Percentiles rank a stretch among this genome's conserved stretches.
These are phyloP conservation scores for Danio tinwini DNA, from an alignment of 2,797 vertebrate species.

Conservation along the genomic window DNA sequence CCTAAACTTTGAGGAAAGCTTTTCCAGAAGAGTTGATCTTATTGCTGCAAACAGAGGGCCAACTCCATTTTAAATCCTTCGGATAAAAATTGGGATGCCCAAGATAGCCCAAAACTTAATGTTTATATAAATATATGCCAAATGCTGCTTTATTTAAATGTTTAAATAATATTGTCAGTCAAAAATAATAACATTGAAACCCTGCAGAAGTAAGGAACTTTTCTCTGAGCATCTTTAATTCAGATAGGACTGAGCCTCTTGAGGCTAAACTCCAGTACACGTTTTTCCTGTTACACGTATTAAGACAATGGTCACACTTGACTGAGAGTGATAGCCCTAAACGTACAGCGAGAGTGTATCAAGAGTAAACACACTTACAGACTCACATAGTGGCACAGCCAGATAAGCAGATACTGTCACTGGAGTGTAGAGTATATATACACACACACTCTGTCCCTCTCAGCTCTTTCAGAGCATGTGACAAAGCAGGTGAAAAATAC, in stretches of 20 bases:
- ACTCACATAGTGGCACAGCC: conserved; percentile 11
- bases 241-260: neutral
- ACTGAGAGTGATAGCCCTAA: conserved; percentile 8
- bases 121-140: too few relatives aligned
- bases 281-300: conserved; percentile 25
- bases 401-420: conserved; percentile 32
- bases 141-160: too few relatives aligned
- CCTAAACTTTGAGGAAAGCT: too few relatives aligned
- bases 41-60: too few relatives aligned
- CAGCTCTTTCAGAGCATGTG: conserved; percentile 11
- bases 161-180: neutral
- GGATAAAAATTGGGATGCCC: too few relatives aligned
- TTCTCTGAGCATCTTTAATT: neutral
- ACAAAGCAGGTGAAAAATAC: conserved; percentile 22
- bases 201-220: neutral
- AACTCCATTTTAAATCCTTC: too few relatives aligned
- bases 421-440: conserved; percentile 5
- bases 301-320: conserved; percentile 30
- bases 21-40: too few relatives aligned
- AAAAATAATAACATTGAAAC: neutral
- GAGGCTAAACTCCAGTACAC: neutral
- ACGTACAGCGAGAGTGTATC: conserved; percentile 13
- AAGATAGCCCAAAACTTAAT: too few relatives aligned
- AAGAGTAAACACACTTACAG: conserved; percentile 22
- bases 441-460: neutral